phyloP scores from a whole-genome alignment of 2,797 vertebrate genomes.

The Apogon talboti region DNA sequence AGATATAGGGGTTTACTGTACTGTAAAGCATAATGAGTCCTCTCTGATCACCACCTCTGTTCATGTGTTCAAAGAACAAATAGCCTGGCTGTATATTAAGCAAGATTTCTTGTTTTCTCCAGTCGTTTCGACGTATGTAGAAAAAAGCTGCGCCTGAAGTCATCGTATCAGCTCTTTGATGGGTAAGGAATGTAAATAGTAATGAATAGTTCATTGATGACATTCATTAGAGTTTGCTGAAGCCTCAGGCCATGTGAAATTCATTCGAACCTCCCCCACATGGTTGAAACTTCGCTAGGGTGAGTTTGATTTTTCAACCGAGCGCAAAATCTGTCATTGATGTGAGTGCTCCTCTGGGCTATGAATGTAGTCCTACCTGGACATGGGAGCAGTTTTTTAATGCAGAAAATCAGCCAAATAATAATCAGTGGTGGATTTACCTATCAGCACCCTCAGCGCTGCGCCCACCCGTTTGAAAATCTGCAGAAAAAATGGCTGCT shows the following conservation, averaged over 20 bases:
- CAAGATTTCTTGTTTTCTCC: not conserved
- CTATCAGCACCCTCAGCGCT: no score
- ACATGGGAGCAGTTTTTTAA: conserved; percentile 1
- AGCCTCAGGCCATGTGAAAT: conserved; percentile 19
- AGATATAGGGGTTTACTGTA: not conserved
- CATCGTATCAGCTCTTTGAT: conserved; percentile 13
- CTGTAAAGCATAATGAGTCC: conserved; percentile 3
- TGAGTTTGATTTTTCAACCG: conserved; percentile 30
- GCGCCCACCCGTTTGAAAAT: no score
- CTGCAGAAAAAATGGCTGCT: no score
- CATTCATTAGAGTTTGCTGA: not conserved
- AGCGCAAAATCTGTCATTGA: conserved; percentile 44
- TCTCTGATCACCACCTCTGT: not conserved
- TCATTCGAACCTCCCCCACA: conserved; percentile 12
- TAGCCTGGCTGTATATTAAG: not conserved
- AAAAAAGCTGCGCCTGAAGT: conserved; percentile 15
- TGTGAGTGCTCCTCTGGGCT: conserved; percentile 29
- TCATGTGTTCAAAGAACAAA: not conserved
- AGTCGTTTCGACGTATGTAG: not conserved
- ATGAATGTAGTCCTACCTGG: conserved; percentile 11
- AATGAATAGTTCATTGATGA: conserved; percentile 30
- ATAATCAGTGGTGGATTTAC: no score
- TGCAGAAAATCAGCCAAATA: conserved; percentile 1
- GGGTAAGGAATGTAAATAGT: conserved; percentile 32
- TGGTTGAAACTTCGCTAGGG: conserved; percentile 19